A percentile compares a stretch with the other conserved stretches of the same genome.
Evolutionary conservation across 1,140 invertebrate species (phyloP).

Genomic region (Drosophila kohkoa): DNA sequence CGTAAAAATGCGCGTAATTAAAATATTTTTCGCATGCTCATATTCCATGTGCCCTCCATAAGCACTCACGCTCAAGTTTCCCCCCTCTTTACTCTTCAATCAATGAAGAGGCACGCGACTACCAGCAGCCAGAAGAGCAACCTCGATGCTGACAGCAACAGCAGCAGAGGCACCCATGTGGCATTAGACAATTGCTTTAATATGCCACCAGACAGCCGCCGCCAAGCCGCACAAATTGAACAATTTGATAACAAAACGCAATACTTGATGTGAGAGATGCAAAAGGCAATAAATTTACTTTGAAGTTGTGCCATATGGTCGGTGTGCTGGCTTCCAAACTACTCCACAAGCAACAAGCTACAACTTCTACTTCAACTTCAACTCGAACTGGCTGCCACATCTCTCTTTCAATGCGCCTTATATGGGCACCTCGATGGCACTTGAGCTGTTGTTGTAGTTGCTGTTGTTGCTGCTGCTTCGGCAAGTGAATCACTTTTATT

Average conservation of each 20-base stretch:
- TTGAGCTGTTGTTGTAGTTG: slow-evolving; percentile 23
- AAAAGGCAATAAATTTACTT: slow-evolving; percentile 72
- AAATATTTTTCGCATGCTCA: slow-evolving; percentile 77
- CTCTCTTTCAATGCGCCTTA: slow-evolving; percentile 38
- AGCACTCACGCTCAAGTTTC: slow-evolving; percentile 32
- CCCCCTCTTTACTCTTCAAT: background rate
- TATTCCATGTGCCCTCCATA: slow-evolving; percentile 43
- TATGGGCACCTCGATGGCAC: slow-evolving; percentile 62
- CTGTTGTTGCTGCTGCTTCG: slow-evolving; percentile 29
- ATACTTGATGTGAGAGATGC: slow-evolving; percentile 57
- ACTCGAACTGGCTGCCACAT: slow-evolving; percentile 24
- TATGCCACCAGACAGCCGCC: slow-evolving; percentile 68
- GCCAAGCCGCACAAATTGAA: slow-evolving; percentile 76
- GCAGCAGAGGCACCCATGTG: slow-evolving; percentile 71
- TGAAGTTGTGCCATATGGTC: slow-evolving; percentile 78
- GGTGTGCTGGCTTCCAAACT: slow-evolving; percentile 32
- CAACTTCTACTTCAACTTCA: slow-evolving; percentile 47
- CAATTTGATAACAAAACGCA: slow-evolving; percentile 75
- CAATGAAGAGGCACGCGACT: slow-evolving; percentile 65
- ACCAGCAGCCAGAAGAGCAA: slow-evolving; percentile 53
- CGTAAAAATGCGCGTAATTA: slow-evolving; percentile 69
- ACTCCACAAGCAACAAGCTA: slow-evolving; percentile 20
- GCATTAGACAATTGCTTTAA: slow-evolving; percentile 81
- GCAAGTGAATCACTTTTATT: slow-evolving; percentile 77
- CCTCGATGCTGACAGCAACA: slow-evolving; percentile 40